These are phyloP conservation scores for Diarsia dahlii DNA, from an alignment of 2,888 invertebrate genomes.

Conservation along the genomic window DNA sequence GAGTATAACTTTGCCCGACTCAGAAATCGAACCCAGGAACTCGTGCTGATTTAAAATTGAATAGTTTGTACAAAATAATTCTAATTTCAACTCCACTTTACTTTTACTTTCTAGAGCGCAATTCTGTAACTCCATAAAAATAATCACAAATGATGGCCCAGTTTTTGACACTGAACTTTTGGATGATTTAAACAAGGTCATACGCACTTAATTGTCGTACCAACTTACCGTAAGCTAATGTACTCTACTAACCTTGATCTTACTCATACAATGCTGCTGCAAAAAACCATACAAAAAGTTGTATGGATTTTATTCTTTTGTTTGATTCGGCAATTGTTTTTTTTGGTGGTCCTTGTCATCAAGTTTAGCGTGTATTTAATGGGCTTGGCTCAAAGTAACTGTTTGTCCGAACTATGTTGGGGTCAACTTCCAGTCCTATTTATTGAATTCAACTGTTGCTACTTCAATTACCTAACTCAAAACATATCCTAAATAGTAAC, in stretches of 20 bases:
- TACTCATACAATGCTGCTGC: not conserved
- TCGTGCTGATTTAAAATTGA: too few relatives aligned
- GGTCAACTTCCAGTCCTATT: too few relatives aligned
- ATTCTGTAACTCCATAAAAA: too few relatives aligned
- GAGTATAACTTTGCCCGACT: too few relatives aligned
- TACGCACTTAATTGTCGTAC: not conserved
- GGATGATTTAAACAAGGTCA: slow-evolving; percentile 12
- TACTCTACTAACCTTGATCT: slow-evolving; percentile 58
- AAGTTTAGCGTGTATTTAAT: not conserved
- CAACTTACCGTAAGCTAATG: not conserved
- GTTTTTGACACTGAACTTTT: slow-evolving; percentile 4
- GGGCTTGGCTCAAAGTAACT: not conserved
- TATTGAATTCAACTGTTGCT: too few relatives aligned
- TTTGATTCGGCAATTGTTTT: not conserved
- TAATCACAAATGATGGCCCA: not conserved
- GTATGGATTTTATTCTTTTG: slow-evolving; percentile 1
- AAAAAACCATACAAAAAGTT: slow-evolving; percentile 39
- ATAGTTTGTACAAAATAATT: too few relatives aligned
- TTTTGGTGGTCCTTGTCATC: not conserved
- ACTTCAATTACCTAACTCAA: too few relatives aligned
- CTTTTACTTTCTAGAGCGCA: too few relatives aligned
- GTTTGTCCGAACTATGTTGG: too few relatives aligned
- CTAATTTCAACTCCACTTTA: too few relatives aligned
- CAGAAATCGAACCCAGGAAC: too few relatives aligned
- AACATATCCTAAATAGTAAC: too few relatives aligned